Evolutionary conservation across 2,113 vertebrate genomes (phyloP), one percentile per base, ranked within the genome.

Genomic region (Sinocyclocheilus maitianheensis): DNA sequence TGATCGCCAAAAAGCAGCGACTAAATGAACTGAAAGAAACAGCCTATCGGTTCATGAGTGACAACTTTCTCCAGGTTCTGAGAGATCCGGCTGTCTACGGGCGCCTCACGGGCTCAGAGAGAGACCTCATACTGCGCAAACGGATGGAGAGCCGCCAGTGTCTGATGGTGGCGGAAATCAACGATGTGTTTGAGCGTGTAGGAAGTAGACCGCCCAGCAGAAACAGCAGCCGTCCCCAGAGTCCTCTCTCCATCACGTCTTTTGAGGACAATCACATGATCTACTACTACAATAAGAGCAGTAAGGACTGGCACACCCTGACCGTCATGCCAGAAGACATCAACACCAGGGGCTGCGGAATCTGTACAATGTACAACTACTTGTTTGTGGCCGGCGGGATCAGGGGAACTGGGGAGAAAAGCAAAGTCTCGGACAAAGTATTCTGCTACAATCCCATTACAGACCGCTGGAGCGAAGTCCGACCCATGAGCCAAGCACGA

Each of bases 361-460:
- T 99, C 87, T 98, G 97, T 37, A 97, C 97, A 69, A 96, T 99
- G 90, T 95, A 96, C 91, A 99, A 99, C 95, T 99, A 99, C 94
- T 95, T 99, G 91, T 99, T 99, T 91, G 93, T 99, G 43, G 98
- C 98, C 0, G 98, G 98, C 3, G 98, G 98, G 1, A 96, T 97
- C 1, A 91, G 93, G 71, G 96, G 96, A 0, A 95, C 96, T 0
- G 96, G 93, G 0, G 93, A 93, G 0, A 95, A 96, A 40, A 95
- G 97, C 34, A 96, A 96, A 63, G 96, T 97, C 3, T 99, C 97
- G 0, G 97, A 98, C 91, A 97, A 94, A 62, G 97, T 99, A 48
- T 98, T 97, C 93, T 97, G 95, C 89, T 99, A 97, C 94, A 99
- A 99, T 90, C 97, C 98, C 0, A 89, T 96, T 79, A 98, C 97